These are phyloP conservation scores for Aphelocoma californica DNA, from an alignment of 2,797 vertebrate genomes.

Conservation along the genomic window DNA sequence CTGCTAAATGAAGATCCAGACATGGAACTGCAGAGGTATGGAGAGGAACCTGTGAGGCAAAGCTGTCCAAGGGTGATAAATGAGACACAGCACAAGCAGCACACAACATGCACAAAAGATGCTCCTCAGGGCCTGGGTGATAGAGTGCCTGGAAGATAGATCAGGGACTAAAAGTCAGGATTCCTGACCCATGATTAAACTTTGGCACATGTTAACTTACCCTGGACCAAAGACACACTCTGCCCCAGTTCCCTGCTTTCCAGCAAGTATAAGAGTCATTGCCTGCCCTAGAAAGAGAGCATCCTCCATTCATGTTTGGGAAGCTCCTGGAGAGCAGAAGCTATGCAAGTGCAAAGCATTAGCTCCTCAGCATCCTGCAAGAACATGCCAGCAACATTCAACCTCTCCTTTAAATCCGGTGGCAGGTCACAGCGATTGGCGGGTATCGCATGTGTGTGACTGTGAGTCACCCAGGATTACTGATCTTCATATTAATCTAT, in stretches of 20 bases:
- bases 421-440: constrained; percentile 48
- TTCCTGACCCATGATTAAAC: neutral
- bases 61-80: neutral
- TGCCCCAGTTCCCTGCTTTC: neutral
- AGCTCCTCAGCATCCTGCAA: neutral
- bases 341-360: neutral
- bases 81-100: neutral
- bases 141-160: neutral
- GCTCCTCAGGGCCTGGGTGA: neutral
- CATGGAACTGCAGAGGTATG: neutral
- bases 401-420: constrained; percentile 19
- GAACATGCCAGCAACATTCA: constrained; percentile 3
- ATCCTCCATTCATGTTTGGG: constrained; percentile 10
- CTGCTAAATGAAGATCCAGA: neutral
- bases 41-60: neutral
- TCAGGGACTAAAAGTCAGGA: neutral
- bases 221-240: neutral
- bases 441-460: constrained; percentile 58
- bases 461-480: constrained; percentile 68
- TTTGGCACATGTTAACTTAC: neutral
- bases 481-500: constrained; percentile 65
- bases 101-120: neutral
- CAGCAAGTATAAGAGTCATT: neutral
- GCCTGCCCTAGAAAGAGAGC: neutral
- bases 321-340: constrained; percentile 38